A percentile compares a stretch with the other conserved stretches of the same genome.
Evolutionary conservation across 1,140 invertebrate genomes (phyloP).

Genomic region (Drosophila saltans): DNA sequence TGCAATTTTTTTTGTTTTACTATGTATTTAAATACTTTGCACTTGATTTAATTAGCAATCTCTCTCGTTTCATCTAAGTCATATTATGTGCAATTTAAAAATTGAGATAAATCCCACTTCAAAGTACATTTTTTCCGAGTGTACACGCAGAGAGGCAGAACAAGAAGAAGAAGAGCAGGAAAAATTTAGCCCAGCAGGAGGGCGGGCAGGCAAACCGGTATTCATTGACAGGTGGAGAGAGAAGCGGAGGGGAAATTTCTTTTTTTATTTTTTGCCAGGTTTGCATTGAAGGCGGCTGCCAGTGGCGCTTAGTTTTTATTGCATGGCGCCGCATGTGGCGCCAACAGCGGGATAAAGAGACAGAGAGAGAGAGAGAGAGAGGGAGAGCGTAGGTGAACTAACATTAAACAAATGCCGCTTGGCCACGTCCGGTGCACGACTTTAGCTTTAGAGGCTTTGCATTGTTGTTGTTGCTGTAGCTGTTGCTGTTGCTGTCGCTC

Average conservation of each 20-base stretch:
- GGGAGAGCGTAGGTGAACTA: constrained; percentile 28
- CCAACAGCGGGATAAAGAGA: constrained; percentile 9
- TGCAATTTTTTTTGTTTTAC: too few relatives aligned
- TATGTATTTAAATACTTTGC: background rate
- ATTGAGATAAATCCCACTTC: background rate
- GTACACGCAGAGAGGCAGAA: background rate
- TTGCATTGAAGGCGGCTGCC: constrained; percentile 25
- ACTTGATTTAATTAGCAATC: constrained; percentile 5
- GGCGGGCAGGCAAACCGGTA: background rate
- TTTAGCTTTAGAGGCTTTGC: constrained; percentile 63
- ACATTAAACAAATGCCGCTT: constrained; percentile 66
- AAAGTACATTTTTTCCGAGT: constrained; percentile 1
- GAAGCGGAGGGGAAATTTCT: background rate
- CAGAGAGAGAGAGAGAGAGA: too few relatives aligned
- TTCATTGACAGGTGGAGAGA: too few relatives aligned
- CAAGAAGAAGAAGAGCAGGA: too few relatives aligned
- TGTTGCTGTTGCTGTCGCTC: constrained; percentile 45
- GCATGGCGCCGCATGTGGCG: constrained; percentile 64
- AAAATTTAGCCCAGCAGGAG: constrained; percentile 25
- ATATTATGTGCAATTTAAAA: background rate
- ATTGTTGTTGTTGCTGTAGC: constrained; percentile 32
- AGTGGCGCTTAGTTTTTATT: constrained; percentile 68
- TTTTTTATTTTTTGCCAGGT: background rate
- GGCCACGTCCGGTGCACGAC: constrained; percentile 72
- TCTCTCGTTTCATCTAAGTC: background rate